Conservation (phyloP, 1,140 invertebrate genomes). For the Ericerus pela region DNA sequence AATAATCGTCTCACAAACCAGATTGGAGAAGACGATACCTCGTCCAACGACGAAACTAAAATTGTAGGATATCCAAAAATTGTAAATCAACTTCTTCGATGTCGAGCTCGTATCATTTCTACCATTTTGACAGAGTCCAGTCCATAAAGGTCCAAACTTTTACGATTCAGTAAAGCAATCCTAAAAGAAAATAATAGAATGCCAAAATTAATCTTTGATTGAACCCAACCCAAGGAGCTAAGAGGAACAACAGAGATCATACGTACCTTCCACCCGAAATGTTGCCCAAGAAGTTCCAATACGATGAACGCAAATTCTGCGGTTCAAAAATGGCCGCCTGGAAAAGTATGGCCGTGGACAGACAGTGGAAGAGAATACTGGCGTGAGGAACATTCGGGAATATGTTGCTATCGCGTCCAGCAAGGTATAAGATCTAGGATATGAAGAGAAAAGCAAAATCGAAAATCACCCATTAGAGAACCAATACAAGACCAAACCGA, state of each 20-base stretch:
- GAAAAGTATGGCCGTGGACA: conserved; percentile 63
- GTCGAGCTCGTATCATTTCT: conserved; percentile 14
- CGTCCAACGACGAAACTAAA: too few species aligned
- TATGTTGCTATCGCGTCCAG: conserved; percentile 38
- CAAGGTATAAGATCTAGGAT: conserved; percentile 44
- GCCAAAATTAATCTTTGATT: conserved; percentile 22
- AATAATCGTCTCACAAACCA: too few species aligned
- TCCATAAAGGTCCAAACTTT: conserved; percentile 42
- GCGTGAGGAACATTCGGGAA: conserved; percentile 46
- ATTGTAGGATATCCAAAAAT: too few species aligned
- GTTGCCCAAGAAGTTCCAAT: conserved; percentile 63
- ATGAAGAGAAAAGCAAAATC: too few species aligned
- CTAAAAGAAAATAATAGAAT: conserved; percentile 33
- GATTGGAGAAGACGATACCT: too few species aligned
- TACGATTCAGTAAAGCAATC: conserved; percentile 38
- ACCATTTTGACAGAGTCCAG: conserved; percentile 33
- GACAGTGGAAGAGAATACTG: conserved; percentile 52
- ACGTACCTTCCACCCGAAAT: conserved; percentile 57
- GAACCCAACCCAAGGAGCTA: background rate
- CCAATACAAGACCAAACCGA: too few species aligned
- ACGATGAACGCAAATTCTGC: conserved; percentile 58
- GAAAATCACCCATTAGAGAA: too few species aligned
- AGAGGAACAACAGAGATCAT: conserved; percentile 2
- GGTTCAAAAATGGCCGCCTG: conserved; percentile 66
- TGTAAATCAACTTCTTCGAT: background rate